phyloP scores from a whole-genome alignment of 2,113 vertebrate genomes.

The Fukomys damarensis region DNA sequence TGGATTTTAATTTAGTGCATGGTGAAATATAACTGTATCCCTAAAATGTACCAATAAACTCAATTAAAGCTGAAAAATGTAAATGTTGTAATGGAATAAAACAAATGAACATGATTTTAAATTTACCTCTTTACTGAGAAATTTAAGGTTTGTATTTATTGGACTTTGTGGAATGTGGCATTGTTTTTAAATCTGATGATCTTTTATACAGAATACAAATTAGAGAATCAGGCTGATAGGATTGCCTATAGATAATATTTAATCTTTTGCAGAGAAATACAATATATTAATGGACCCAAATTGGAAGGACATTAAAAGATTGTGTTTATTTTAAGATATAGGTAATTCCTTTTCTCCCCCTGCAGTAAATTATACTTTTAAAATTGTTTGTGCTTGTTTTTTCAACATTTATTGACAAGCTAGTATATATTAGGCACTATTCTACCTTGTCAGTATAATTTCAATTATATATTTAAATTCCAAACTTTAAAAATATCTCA shows the following conservation, averaged over 20 bases:
- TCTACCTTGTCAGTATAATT: not conserved
- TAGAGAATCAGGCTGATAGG: not conserved
- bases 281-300: not conserved
- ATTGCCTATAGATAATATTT: not conserved
- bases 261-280: not conserved
- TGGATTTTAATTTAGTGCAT: no score
- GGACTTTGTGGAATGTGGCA: not conserved
- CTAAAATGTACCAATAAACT: no score
- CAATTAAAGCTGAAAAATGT: no score
- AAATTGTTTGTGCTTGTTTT: not conserved
- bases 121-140: not conserved
- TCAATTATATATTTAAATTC: slow-evolving; percentile 21
- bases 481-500: not conserved
- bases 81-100: not conserved
- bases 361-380: not conserved
- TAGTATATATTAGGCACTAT: not conserved
- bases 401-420: not conserved
- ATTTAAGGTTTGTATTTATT: not conserved
- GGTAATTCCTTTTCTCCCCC: not conserved
- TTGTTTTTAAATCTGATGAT: slow-evolving; percentile 5
- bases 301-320: not conserved
- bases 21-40: no score
- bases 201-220: slow-evolving; percentile 6
- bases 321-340: slow-evolving; percentile 3
- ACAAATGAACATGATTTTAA: not conserved